Percentiles rank a stretch among this genome's conserved stretches.
These are phyloP conservation scores for Hyles vespertilio DNA, from an alignment of 1,140 invertebrate genomes.

Conservation along the genomic window DNA sequence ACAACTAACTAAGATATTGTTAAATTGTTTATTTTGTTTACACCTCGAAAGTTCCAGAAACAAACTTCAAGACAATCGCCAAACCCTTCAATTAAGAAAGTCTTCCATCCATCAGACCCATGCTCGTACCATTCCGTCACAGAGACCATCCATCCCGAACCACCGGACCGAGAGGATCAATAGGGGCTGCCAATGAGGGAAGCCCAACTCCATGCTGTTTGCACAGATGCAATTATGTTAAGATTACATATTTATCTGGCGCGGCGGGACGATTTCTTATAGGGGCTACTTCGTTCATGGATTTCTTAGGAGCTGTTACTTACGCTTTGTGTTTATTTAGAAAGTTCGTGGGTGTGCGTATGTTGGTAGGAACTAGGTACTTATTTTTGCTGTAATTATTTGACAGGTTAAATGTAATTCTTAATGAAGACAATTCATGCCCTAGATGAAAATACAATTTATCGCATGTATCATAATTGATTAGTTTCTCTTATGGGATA, in stretches of 20 bases:
- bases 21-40: too few species aligned
- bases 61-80: neutral
- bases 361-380: too few species aligned
- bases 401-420: too few species aligned
- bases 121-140: constrained; percentile 16
- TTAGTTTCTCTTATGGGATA: too few species aligned
- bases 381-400: too few species aligned
- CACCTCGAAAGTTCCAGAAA: too few species aligned
- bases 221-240: constrained; percentile 63
- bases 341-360: too few species aligned
- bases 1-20: too few species aligned
- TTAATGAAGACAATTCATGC: too few species aligned
- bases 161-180: constrained; percentile 38
- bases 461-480: too few species aligned
- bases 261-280: constrained; percentile 53
- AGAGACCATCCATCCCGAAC: constrained; percentile 9
- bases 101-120: constrained; percentile 12
- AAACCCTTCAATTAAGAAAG: constrained; percentile 10
- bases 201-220: constrained; percentile 17
- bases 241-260: constrained; percentile 70
- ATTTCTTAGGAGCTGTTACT: neutral
- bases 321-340: too few species aligned
- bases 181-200: constrained; percentile 39
- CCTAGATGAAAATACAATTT: too few species aligned
- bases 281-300: constrained; percentile 21